These are phyloP conservation scores for Cottoperca gobio DNA, from an alignment of 2,797 vertebrate species.

Conservation along the genomic window DNA sequence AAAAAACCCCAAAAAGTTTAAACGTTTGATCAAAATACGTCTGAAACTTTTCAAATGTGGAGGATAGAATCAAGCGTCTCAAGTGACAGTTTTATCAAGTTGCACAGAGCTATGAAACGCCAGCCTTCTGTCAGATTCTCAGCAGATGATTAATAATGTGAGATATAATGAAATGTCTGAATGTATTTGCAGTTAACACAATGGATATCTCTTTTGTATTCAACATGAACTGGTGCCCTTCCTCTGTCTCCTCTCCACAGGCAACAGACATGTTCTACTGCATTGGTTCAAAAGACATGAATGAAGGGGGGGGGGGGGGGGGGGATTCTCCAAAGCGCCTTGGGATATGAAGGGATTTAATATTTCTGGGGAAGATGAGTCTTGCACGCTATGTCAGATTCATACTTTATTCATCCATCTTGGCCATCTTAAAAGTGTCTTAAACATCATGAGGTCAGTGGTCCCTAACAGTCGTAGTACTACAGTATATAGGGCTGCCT, in stretches of 20 bases:
- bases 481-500: background rate
- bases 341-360: slow-evolving; percentile 61
- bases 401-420: slow-evolving; percentile 54
- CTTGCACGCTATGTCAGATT: slow-evolving; percentile 49
- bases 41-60: background rate
- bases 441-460: slow-evolving; percentile 43
- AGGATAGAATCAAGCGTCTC: slow-evolving; percentile 16
- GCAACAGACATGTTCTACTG: slow-evolving; percentile 46
- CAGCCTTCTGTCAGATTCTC: slow-evolving; percentile 17
- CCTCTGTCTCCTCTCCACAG: slow-evolving; percentile 42
- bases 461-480: slow-evolving; percentile 31
- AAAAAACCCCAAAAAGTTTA: slow-evolving; percentile 10
- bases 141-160: slow-evolving; percentile 47
- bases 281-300: slow-evolving; percentile 62
- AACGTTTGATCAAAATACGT: slow-evolving; percentile 21
- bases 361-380: slow-evolving; percentile 47
- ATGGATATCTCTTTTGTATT: slow-evolving; percentile 52
- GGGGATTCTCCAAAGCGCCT: slow-evolving; percentile 44
- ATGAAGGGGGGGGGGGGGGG: too few species aligned
- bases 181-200: slow-evolving; percentile 46
- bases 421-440: slow-evolving; percentile 41
- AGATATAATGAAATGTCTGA: slow-evolving; percentile 53
- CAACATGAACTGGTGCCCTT: slow-evolving; percentile 44
- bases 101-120: slow-evolving; percentile 7
- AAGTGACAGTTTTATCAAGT: slow-evolving; percentile 11